Evolutionary conservation across 2,888 invertebrate species (phyloP).

Genomic region (Leptarthrus brevirostris): DNA sequence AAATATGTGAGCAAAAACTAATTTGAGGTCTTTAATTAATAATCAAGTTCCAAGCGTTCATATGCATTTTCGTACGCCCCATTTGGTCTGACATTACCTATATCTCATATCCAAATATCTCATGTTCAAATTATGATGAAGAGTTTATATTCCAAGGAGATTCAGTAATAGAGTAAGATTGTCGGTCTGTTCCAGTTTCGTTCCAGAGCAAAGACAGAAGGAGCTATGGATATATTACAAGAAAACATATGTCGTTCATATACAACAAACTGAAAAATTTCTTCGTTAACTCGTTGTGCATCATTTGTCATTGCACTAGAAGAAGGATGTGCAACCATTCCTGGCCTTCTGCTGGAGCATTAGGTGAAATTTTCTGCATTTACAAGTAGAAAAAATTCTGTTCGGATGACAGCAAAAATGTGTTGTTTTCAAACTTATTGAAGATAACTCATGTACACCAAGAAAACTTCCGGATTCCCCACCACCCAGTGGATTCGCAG

Average conservation of each 20-base stretch:
- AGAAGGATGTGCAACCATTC: background rate
- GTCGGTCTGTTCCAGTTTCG: background rate
- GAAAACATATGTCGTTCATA: conserved; percentile 35
- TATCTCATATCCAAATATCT: background rate
- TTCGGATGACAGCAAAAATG: conserved; percentile 24
- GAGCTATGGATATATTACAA: conserved; percentile 8
- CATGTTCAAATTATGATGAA: background rate
- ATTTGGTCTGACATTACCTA: background rate
- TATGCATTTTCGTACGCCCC: background rate
- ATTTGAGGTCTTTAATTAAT: too few species aligned
- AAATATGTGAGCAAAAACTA: too few species aligned
- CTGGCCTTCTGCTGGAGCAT: conserved; percentile 5
- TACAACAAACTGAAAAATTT: conserved; percentile 22
- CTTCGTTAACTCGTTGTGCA: conserved; percentile 43
- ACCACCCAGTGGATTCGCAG: background rate
- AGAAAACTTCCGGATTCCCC: background rate
- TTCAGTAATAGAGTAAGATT: background rate
- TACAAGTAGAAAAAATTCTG: conserved; percentile 28
- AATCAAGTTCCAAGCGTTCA: too few species aligned
- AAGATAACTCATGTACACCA: conserved; percentile 42
- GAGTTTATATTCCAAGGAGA: background rate
- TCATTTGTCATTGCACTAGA: conserved; percentile 27
- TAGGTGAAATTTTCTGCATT: conserved; percentile 32
- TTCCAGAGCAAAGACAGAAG: background rate
- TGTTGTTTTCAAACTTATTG: conserved; percentile 43